Conservation (phyloP, 2,888 invertebrate genomes). For the Heterodera filipjevi region DNA sequence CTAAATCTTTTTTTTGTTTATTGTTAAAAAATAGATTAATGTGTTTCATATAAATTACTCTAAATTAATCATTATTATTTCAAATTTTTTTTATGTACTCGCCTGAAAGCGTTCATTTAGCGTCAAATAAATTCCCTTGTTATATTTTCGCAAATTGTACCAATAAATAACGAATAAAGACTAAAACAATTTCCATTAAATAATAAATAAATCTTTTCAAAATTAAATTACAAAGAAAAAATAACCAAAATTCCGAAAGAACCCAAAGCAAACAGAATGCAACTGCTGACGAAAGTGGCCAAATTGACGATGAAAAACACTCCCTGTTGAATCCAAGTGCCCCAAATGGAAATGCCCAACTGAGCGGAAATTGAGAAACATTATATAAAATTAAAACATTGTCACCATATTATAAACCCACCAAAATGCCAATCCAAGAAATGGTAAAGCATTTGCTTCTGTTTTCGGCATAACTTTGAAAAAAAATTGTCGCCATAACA, state of each 20-base stretch:
- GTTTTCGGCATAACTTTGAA: background rate
- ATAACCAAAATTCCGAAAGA: background rate
- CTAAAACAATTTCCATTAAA: background rate
- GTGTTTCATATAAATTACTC: background rate
- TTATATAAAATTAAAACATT: background rate
- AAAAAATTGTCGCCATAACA: background rate
- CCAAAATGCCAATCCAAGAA: background rate
- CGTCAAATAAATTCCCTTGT: background rate
- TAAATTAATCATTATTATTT: background rate
- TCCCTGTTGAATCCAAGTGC: background rate
- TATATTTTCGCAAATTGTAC: constrained; percentile 11
- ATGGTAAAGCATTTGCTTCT: background rate
- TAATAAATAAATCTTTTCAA: background rate
- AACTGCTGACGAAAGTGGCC: background rate
- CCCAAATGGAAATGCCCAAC: constrained; percentile 2
- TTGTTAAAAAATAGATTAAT: background rate
- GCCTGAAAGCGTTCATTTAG: constrained; percentile 5
- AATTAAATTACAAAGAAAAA: background rate
- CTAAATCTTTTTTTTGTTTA: background rate
- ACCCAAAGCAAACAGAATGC: background rate
- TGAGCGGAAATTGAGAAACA: background rate
- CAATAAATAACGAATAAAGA: background rate
- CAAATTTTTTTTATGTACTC: background rate
- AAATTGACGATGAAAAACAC: background rate
- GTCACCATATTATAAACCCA: background rate